Evolutionary conservation across 1,140 invertebrate species (phyloP).

Genomic region (Drosophila simulans): DNA sequence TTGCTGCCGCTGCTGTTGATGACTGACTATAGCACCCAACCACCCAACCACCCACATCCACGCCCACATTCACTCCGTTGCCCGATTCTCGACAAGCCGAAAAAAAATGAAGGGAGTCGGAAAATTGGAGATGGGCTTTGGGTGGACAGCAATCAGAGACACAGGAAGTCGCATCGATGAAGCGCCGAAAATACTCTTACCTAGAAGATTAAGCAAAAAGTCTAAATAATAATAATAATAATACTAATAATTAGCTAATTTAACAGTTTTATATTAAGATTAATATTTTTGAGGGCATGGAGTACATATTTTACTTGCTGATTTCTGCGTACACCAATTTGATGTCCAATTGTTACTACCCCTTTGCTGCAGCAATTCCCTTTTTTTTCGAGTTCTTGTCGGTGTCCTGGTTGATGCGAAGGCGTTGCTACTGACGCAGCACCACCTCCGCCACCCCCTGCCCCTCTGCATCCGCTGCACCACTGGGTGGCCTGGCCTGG

Average conservation of each 20-base stretch:
- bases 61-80: background rate
- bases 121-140: background rate
- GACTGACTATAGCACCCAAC: constrained; percentile 46
- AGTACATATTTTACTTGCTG: too few relatives aligned
- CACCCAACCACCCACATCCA: background rate
- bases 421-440: constrained; percentile 16
- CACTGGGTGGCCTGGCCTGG: constrained; percentile 12
- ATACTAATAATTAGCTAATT: background rate
- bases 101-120: constrained; percentile 14
- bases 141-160: constrained; percentile 33
- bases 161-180: background rate
- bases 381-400: constrained; percentile 14
- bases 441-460: background rate
- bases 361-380: constrained; percentile 6
- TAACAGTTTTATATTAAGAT: background rate
- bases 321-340: background rate
- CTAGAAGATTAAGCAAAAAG: background rate
- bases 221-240: background rate
- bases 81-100: constrained; percentile 20
- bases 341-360: background rate
- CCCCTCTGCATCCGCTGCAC: constrained; percentile 18
- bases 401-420: constrained; percentile 40
- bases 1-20: constrained; percentile 37
- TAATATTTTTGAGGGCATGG: background rate
- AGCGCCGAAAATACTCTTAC: constrained; percentile 3